Conservation (phyloP, 2,888 invertebrate genomes). For the Oscheius sp. region DNA sequence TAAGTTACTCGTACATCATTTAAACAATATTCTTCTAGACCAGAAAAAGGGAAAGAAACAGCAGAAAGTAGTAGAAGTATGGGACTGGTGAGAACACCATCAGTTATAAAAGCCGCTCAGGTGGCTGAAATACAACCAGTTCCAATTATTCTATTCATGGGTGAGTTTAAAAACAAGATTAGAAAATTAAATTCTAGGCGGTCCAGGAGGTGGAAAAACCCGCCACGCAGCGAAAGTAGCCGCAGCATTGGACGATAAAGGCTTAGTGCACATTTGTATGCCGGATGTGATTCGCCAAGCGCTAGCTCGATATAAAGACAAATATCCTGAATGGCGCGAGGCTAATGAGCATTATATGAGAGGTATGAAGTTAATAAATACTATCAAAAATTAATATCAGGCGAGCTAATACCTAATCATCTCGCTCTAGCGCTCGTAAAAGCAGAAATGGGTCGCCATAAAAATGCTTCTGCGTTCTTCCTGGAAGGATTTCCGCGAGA, state of each 20-base stretch:
- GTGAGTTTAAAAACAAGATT: no score
- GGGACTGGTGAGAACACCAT: constrained; percentile 50
- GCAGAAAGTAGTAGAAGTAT: not conserved
- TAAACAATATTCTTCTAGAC: not conserved
- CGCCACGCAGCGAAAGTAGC: constrained; percentile 63
- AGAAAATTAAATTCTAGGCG: constrained; percentile 53
- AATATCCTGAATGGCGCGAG: constrained; percentile 68
- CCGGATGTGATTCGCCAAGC: constrained; percentile 63
- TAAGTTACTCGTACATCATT: constrained; percentile 2
- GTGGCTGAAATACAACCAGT: constrained; percentile 66
- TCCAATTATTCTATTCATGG: constrained; percentile 69
- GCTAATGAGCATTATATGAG: constrained; percentile 64
- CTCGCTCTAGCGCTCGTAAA: constrained; percentile 67
- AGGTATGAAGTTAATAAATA: constrained; percentile 43
- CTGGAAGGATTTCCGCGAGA: constrained; percentile 69
- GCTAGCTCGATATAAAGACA: constrained; percentile 66
- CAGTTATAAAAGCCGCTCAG: constrained; percentile 66
- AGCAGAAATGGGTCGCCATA: constrained; percentile 68
- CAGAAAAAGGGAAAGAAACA: not conserved
- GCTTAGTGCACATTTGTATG: constrained; percentile 69
- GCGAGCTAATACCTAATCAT: constrained; percentile 68
- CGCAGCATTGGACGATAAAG: constrained; percentile 44
- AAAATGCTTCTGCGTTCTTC: constrained; percentile 61
- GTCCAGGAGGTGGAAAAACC: constrained; percentile 70
- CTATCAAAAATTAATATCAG: constrained; percentile 51